A percentile compares a stretch with the other conserved stretches of the same genome.
Conservation (phyloP, 2,113 vertebrate genomes). For the Siphamia tubifer region DNA sequence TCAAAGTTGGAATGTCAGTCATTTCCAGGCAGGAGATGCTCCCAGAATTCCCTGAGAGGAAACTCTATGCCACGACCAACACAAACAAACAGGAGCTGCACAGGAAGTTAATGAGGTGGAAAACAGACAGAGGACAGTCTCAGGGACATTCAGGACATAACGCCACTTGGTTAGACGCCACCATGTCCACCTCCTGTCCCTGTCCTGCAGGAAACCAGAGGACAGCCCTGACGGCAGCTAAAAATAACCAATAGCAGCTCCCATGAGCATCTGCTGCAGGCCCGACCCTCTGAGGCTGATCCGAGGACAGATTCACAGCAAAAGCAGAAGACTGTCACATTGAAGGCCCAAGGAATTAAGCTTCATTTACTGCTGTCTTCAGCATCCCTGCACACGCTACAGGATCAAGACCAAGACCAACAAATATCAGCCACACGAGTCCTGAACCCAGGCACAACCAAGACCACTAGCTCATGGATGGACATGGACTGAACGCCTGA, state of each 20-base stretch:
- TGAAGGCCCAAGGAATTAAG: too few species aligned
- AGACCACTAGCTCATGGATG: too few species aligned
- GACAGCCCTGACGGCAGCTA: slow-evolving; percentile 22
- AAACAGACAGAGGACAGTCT: neutral
- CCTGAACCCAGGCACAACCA: too few species aligned
- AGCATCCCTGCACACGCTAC: too few species aligned
- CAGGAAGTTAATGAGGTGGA: neutral
- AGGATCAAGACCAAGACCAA: neutral
- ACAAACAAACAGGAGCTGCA: slow-evolving; percentile 4
- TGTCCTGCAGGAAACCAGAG: slow-evolving; percentile 28
- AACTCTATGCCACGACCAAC: too few species aligned
- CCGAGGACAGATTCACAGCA: neutral
- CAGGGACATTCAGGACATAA: neutral
- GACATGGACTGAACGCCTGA: too few species aligned
- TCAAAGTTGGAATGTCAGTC: too few species aligned
- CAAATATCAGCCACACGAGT: too few species aligned
- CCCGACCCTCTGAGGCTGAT: neutral
- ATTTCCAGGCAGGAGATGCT: too few species aligned
- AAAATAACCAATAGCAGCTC: slow-evolving; percentile 49
- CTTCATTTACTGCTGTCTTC: too few species aligned
- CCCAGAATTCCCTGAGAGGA: too few species aligned
- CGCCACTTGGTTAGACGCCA: too few species aligned
- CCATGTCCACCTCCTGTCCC: slow-evolving; percentile 27
- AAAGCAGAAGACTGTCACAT: neutral
- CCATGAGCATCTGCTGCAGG: neutral